These are phyloP conservation scores for Numida meleagris DNA, from an alignment of 2,113 vertebrate species.

Conservation along the genomic window DNA sequence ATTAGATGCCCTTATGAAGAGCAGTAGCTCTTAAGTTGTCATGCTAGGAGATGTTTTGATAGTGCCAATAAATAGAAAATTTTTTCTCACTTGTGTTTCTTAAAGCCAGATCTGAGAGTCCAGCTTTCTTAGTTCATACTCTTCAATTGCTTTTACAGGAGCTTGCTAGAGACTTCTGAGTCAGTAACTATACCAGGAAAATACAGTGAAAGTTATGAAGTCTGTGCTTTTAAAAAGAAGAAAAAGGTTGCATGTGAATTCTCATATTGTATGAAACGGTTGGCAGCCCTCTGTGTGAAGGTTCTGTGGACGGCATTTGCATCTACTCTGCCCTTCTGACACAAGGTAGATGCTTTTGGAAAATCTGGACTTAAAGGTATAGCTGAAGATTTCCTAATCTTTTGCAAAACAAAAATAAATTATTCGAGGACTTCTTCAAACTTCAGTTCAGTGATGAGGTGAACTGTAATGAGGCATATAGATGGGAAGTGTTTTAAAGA, in stretches of 20 bases:
- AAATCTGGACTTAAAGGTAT: not conserved
- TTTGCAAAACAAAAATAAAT: not conserved
- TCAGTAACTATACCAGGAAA: not conserved
- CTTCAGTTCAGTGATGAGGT: not conserved
- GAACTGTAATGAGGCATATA: not conserved
- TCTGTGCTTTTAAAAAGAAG: not conserved
- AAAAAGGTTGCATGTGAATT: not conserved
- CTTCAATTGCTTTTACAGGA: slow-evolving; percentile 4
- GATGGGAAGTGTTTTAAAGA: not conserved
- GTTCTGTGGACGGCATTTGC: not conserved
- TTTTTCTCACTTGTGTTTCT: not conserved
- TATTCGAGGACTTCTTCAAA: not conserved
- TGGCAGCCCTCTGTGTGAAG: not conserved
- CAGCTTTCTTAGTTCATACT: not conserved
- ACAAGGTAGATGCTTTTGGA: not conserved
- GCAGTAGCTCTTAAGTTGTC: not conserved
- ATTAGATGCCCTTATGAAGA: not conserved
- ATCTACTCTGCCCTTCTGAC: not conserved
- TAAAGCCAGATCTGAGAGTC: not conserved
- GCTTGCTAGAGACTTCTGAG: not conserved
- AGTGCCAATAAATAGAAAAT: not conserved
- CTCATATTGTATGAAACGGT: not conserved
- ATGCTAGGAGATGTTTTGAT: not conserved
- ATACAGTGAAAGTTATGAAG: not conserved
- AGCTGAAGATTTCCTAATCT: not conserved